Evolutionary conservation across 2,888 invertebrate genomes (phyloP), one percentile per base, ranked within the genome.

Genomic region (Latheticus oryzae): DNA sequence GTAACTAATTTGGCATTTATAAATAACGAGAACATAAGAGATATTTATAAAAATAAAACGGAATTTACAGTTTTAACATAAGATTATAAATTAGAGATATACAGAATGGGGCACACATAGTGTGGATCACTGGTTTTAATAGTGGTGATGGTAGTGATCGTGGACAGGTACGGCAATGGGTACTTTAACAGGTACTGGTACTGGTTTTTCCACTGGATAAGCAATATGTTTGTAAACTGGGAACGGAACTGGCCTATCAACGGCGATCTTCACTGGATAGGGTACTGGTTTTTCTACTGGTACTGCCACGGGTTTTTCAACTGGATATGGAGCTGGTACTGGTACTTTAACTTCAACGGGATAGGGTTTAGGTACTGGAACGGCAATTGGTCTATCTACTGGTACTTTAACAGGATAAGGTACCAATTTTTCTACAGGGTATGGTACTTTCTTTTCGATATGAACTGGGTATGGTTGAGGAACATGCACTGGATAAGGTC

Each of bases 401-500:
- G 88, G 88, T 79, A 88, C 87, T 51, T 85, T 82, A 67, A 83
- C 82, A 13, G 87, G 82, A 40, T 84, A 83, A 7, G 84, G 86
- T 73, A 80, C 78, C 9, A 74, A 81, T 61, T 86, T 86, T 76
- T 88, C 86, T 50, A 86, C 86, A 54, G 86, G 85, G 77, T 84
- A 84, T 9, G 86, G 86, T 55, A 87, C 85, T 66, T 87, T 85
- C 67, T 88, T 88, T 55, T 86, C 83, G 7, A 89, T 83, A 74
- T 87, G 87, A 5, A 87, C 84, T 40, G 87, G 86, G 69, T 84
- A 83, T n/a, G 84, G 88, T 56, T 87, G 83, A 63, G 87, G 82
- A 74, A 85, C 87, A 71, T 86, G 85, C 8, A 88, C 87, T 61
- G 88, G 87, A 80, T 86, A 86, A 37, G 87, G 87, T 78, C 84